These are phyloP conservation scores for Pteropus rufus DNA, from an alignment of 2,797 vertebrate species.

Conservation along the genomic window DNA sequence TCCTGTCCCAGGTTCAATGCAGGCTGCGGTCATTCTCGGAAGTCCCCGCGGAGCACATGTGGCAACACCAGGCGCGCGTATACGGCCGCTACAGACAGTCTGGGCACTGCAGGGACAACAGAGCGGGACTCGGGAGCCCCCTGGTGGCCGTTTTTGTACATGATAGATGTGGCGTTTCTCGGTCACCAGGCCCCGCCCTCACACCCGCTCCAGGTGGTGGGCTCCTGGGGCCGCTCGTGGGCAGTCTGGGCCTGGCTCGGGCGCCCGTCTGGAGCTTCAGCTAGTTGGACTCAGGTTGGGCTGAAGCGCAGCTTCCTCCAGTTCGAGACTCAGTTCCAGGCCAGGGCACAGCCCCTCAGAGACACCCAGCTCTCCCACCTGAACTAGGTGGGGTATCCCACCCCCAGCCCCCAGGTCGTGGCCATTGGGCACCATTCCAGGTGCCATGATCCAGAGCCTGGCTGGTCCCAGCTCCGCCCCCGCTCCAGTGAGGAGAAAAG, in stretches of 20 bases:
- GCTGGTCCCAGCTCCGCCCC: neutral
- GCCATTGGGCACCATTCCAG: neutral
- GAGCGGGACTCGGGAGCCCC: fast-evolving
- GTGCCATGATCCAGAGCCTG: neutral
- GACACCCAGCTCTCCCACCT: neutral
- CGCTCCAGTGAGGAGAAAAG: neutral
- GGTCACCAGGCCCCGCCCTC: neutral
- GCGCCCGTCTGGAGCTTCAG: neutral
- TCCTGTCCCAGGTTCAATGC: neutral
- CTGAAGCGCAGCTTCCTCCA: neutral
- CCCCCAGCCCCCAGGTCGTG: neutral
- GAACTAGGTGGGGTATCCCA: fast-evolving
- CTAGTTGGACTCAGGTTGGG: neutral
- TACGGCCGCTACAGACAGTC: neutral
- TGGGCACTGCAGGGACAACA: neutral
- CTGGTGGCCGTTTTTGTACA: neutral
- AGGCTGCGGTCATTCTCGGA: fast-evolving
- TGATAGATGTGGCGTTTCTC: neutral
- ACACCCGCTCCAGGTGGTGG: neutral
- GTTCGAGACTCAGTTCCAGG: neutral
- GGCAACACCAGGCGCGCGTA: neutral
- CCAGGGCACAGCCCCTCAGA: neutral
- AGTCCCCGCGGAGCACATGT: neutral
- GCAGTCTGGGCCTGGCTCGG: neutral
- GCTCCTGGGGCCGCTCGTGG: neutral